Evolutionary conservation across 2,888 invertebrate species (phyloP), one percentile per base, ranked within the genome.

Genomic region (Caenorhabditis sp.): DNA sequence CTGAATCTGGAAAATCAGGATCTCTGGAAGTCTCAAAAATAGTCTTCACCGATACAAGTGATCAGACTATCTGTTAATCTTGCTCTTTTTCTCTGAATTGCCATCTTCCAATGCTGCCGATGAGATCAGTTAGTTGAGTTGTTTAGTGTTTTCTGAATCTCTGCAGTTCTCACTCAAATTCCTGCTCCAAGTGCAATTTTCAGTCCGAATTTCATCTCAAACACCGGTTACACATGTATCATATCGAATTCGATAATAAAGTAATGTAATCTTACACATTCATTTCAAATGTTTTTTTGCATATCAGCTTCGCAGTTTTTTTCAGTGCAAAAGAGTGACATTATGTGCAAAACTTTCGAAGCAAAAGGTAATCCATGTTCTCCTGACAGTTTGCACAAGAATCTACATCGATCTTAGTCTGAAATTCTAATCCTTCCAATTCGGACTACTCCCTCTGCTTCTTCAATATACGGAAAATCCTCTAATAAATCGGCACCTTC

Each of bases 41-140:
- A 6, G 51, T 76, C 12, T 73, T 86, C 49, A 82, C 86, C 3
- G 86, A 86, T 44, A 82, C 77, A 3, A 74, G 72, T 47, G 84
- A 86, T 72, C 81, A 84, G 47, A 54, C 72, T 6, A 84, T 79
- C 35, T 86, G 86, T 70, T 86, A 63, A 68, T 16, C 7, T 24
- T 54, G 12, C 26, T 24, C 6, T 16, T 54, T 54, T 3, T 64
- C 24, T 56, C n/a, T 26, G 16, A 35, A 31, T 47, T 51, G 24
- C 22, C 16, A 19, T 16, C 8, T 26, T 38, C 44, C 24, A 56
- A 69, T 64, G 64, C 74, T 44, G 44, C 44, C 12, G 44, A 47
- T 7, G 14, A n/a, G 19, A n/a, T 6, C 7, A 47, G 12, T 26
- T 61, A 5, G 7, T 31, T 31, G 22, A 56, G 14, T 35, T 35